These are phyloP conservation scores for Argentina silus DNA, from an alignment of 2,797 vertebrate species.

Conservation along the genomic window DNA sequence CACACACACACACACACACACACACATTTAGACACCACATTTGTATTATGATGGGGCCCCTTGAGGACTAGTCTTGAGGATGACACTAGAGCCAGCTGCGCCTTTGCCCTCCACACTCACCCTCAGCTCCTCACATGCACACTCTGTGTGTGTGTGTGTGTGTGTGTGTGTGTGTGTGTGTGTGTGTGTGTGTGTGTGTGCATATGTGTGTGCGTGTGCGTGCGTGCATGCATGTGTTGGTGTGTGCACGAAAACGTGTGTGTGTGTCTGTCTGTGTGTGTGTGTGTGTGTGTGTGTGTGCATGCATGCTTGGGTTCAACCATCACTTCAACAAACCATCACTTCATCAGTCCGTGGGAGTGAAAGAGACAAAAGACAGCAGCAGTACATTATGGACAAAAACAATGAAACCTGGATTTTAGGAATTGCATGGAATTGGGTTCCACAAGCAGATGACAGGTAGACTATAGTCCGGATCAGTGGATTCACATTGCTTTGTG, in stretches of 20 bases:
- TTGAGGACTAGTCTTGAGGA: conserved; percentile 31
- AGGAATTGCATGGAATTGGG: neutral
- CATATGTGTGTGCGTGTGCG: no score
- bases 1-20: conserved; percentile 40
- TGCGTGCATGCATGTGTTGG: no score
- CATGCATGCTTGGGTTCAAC: neutral
- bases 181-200: neutral
- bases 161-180: neutral
- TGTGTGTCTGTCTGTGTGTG: conserved; percentile 23
- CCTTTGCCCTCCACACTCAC: conserved; percentile 22
- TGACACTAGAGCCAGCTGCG: conserved; percentile 49
- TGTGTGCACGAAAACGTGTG: no score
- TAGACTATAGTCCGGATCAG: neutral
- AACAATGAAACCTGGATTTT: neutral
- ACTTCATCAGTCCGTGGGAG: conserved; percentile 10
- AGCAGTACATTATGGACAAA: neutral
- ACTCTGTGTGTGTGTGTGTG: neutral
- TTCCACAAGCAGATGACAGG: neutral
- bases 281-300: conserved; percentile 11
- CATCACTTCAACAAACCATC: neutral
- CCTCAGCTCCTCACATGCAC: neutral
- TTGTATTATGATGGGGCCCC: conserved; percentile 29
- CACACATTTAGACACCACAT: conserved; percentile 22
- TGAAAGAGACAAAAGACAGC: conserved; percentile 8
- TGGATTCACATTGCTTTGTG: neutral